Conservation (phyloP, 2,888 invertebrate species). For the Apodemia mormo region DNA sequence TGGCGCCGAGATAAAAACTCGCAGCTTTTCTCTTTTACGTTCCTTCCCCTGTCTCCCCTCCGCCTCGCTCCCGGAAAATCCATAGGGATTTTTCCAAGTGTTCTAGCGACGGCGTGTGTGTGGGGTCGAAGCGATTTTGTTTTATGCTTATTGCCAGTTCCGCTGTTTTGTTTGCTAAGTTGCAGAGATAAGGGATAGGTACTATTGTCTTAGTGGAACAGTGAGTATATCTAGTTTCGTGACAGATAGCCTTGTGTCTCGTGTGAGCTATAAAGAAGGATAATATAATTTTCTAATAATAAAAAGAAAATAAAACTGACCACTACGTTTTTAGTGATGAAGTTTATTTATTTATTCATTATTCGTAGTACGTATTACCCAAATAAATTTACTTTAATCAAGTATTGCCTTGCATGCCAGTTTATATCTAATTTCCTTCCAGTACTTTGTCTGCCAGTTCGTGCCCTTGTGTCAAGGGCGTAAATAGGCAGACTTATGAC, state of each 20-base stretch:
- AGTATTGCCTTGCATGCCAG: no score
- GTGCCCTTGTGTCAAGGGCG: no score
- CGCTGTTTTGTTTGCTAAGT: conserved; percentile 79
- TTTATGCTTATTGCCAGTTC: conserved; percentile 80
- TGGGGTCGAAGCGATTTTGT: conserved; percentile 80
- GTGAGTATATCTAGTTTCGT: conserved; percentile 41
- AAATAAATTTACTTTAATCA: no score
- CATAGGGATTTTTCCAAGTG: conserved; percentile 82
- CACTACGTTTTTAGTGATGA: no score
- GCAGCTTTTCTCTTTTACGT: conserved; percentile 84
- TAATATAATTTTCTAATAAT: background rate
- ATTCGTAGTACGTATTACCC: no score
- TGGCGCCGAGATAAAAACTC: conserved; percentile 84
- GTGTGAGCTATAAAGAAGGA: background rate
- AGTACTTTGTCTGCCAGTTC: no score
- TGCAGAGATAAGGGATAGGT: conserved; percentile 72
- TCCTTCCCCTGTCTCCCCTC: conserved; percentile 68
- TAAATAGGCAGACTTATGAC: no score
- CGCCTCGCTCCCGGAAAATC: conserved; percentile 72
- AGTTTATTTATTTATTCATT: no score
- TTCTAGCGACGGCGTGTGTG: conserved; percentile 78
- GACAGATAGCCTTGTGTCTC: conserved; percentile 17
- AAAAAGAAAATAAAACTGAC: no score
- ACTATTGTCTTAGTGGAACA: conserved; percentile 60
- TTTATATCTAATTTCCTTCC: no score